These are phyloP conservation scores for Laupala kohalensis DNA, from an alignment of 1,140 invertebrate species.

Conservation along the genomic window DNA sequence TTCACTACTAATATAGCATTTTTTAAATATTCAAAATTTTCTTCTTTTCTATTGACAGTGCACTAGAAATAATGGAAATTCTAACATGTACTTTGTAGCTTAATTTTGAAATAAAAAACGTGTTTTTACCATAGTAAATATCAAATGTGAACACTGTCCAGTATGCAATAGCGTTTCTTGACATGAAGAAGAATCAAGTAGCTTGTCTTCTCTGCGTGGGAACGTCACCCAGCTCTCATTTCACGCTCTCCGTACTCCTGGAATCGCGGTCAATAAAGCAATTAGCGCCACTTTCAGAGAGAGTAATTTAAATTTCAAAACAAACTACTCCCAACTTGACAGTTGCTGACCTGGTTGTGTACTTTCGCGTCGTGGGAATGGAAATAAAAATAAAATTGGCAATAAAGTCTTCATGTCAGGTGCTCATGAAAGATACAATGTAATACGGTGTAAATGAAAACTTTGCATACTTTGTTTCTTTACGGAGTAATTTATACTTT, in stretches of 20 bases:
- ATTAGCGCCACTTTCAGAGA: not conserved
- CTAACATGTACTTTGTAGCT: too few relatives aligned
- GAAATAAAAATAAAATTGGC: not conserved
- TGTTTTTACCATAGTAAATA: too few relatives aligned
- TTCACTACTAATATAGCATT: too few relatives aligned
- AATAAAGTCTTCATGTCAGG: not conserved
- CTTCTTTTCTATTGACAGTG: too few relatives aligned
- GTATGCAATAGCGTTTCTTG: too few relatives aligned
- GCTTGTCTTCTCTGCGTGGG: too few relatives aligned
- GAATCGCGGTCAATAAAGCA: not conserved
- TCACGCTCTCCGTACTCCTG: not conserved
- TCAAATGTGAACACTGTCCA: too few relatives aligned
- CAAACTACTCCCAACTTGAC: not conserved
- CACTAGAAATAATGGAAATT: too few relatives aligned
- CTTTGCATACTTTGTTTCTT: not conserved
- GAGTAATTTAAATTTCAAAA: not conserved
- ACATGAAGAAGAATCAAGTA: too few relatives aligned
- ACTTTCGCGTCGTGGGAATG: not conserved
- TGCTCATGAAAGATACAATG: not conserved
- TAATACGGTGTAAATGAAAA: not conserved
- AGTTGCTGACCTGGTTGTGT: not conserved
- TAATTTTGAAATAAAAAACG: too few relatives aligned
- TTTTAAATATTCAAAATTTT: too few relatives aligned
- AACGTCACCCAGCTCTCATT: not conserved
- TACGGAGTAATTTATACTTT: too few relatives aligned